Conservation (phyloP, 2,888 invertebrate genomes). For the Drosophila siamana region DNA sequence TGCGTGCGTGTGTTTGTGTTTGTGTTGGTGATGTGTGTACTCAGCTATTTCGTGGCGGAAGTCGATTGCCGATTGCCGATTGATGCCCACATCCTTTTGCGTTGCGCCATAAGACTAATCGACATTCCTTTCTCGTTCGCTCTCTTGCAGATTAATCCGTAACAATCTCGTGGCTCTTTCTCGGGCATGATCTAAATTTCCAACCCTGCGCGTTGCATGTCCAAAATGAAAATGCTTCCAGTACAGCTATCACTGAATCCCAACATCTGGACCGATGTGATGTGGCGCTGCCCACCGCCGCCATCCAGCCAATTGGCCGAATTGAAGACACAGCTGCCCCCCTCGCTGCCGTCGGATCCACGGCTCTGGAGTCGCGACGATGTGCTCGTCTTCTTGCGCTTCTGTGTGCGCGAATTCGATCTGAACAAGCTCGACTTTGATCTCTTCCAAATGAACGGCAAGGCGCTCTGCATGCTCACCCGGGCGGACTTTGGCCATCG, state of each 20-base stretch:
- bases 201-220: conserved; percentile 64
- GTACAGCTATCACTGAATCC: conserved; percentile 90
- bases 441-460: conserved; percentile 98
- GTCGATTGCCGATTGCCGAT: conserved; percentile 37
- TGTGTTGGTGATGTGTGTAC: conserved; percentile 49
- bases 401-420: conserved; percentile 97
- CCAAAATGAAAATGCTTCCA: conserved; percentile 89
- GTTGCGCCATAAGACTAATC: conserved; percentile 10
- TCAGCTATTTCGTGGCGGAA: conserved; percentile 65
- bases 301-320: conserved; percentile 92
- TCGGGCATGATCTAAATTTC: background rate
- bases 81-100: conserved; percentile 58
- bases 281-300: conserved; percentile 94
- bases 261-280: conserved; percentile 92
- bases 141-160: conserved; percentile 40
- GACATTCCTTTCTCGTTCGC: conserved; percentile 5
- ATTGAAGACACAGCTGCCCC: conserved; percentile 94
- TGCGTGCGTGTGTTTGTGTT: conserved; percentile 9
- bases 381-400: conserved; percentile 93
- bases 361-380: conserved; percentile 96
- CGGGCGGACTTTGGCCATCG: conserved; percentile 96
- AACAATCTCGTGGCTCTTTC: conserved; percentile 42
- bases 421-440: conserved; percentile 96
- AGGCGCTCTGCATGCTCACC: conserved; percentile 95
- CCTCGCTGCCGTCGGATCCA: conserved; percentile 94